phyloP scores from a whole-genome alignment of 2,888 invertebrate genomes.

The Leucophenga montana region DNA sequence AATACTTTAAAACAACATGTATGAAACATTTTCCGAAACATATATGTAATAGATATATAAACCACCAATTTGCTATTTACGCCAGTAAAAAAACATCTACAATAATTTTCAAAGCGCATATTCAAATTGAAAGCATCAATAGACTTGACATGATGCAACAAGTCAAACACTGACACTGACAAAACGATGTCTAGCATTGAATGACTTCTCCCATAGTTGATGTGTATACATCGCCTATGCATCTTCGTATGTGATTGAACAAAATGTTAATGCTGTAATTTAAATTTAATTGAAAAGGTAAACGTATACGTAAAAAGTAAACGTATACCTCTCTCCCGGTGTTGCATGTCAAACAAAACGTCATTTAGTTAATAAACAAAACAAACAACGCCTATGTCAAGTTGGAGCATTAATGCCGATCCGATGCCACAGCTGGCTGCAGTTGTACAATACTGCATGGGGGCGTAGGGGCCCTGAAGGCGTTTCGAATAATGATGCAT shows the following conservation, averaged over 20 bases:
- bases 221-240: too few species aligned
- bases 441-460: neutral
- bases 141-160: slow-evolving; percentile 1
- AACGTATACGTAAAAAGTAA: slow-evolving; percentile 1
- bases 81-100: too few species aligned
- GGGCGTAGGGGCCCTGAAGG: slow-evolving; percentile 7
- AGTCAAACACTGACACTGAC: slow-evolving; percentile 10
- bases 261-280: slow-evolving; percentile 23
- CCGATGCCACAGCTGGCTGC: neutral
- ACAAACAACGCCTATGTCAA: neutral
- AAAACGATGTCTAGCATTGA: neutral
- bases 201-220: slow-evolving; percentile 9
- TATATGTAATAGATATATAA: too few species aligned
- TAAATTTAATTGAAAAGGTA: slow-evolving; percentile 33
- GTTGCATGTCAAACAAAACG: slow-evolving; percentile 33
- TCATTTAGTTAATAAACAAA: slow-evolving; percentile 32
- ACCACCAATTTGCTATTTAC: too few species aligned
- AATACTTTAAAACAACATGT: too few species aligned
- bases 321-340: neutral
- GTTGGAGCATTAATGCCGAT: neutral
- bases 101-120: neutral
- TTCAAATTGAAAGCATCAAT: slow-evolving; percentile 12
- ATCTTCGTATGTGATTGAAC: slow-evolving; percentile 7
- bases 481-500: neutral
- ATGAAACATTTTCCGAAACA: too few species aligned